Evolutionary conservation across 2,888 invertebrate genomes (phyloP), one percentile per base, ranked within the genome.

Genomic region (Ectropis crepuscularia): DNA sequence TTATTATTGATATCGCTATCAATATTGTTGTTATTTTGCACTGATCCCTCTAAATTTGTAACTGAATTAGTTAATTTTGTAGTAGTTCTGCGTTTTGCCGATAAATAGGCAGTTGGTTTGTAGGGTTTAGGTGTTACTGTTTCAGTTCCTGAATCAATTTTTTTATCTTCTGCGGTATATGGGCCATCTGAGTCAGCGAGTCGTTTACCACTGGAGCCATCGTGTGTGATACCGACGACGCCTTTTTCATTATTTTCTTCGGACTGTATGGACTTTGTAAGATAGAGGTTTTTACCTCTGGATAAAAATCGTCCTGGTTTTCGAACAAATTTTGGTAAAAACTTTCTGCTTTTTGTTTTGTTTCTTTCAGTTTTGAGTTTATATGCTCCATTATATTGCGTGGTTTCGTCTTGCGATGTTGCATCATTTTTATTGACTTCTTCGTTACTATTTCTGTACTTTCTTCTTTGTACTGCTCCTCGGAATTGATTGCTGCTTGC

Each of bases 201-300:
- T 91, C 81, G 86, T 81, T 89, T 81, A 92, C 84, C 41, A 86
- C 77, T 68, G 92, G 92, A 47, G 89, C 74, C 75, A 88, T 81
- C 45, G 81, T 78, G 48, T 87, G 84, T 28, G 90, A 82, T 72
- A 84, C 75, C 54, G 85, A 76, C 10, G 85, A 75, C 12, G 86
- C 79, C 78, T 89, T 90, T 72, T 85, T 88, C 77, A 79, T 75
- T 60, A 81, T 75, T 63, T 82, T 88, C 75, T 77, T 85, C 41
- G 86, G 83, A 68, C 72, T 84, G 82, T 83, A 82, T 16, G 81
- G 76, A 61, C 72, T 85, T 70, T 86, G 80, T 53, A 78, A 65
- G 73, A 82, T 80, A 43, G 74, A 65, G 39, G 80, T 74, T 63
- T 79, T 82, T 65, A 78, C 77, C 65, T 74, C 85, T 63, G 86